phyloP scores from a whole-genome alignment of 2,797 vertebrate species.

The Orestias chungarensis region DNA sequence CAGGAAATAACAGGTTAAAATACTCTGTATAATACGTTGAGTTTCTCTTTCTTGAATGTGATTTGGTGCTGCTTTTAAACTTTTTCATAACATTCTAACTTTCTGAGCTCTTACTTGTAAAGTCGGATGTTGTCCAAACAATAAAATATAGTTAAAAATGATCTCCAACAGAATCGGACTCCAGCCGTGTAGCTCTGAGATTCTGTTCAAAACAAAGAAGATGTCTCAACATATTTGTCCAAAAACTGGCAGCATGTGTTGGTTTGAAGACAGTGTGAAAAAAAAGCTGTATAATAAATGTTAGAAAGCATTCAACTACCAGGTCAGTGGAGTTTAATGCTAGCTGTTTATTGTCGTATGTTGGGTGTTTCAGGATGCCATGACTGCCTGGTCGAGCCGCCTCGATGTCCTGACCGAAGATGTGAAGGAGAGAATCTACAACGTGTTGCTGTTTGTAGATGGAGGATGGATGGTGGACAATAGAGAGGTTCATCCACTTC shows the following conservation, averaged over 20 bases:
- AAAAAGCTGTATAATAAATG: too few species aligned
- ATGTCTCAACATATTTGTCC: background rate
- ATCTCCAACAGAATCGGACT: background rate
- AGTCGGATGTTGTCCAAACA: background rate
- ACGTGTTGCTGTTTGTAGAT: constrained; percentile 95
- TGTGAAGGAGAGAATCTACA: constrained; percentile 96
- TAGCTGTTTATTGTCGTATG: background rate
- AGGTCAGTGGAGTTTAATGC: background rate
- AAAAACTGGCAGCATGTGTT: too few species aligned
- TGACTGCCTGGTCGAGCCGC: constrained; percentile 86
- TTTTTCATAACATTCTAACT: background rate
- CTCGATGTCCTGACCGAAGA: constrained; percentile 90
- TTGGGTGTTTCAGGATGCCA: constrained; percentile 35
- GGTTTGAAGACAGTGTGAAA: too few species aligned
- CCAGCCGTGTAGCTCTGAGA: background rate
- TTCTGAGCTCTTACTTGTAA: background rate
- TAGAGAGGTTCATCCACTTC: constrained; percentile 82
- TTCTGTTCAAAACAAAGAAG: background rate
- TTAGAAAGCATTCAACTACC: too few species aligned
- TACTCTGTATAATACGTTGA: background rate
- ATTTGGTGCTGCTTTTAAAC: too few species aligned
- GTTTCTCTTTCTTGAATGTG: too few species aligned
- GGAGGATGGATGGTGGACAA: constrained; percentile 99
- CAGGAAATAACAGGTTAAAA: background rate
- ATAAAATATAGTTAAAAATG: background rate